Conservation (phyloP, 2,797 vertebrate genomes). For the Tapirus indicus region DNA sequence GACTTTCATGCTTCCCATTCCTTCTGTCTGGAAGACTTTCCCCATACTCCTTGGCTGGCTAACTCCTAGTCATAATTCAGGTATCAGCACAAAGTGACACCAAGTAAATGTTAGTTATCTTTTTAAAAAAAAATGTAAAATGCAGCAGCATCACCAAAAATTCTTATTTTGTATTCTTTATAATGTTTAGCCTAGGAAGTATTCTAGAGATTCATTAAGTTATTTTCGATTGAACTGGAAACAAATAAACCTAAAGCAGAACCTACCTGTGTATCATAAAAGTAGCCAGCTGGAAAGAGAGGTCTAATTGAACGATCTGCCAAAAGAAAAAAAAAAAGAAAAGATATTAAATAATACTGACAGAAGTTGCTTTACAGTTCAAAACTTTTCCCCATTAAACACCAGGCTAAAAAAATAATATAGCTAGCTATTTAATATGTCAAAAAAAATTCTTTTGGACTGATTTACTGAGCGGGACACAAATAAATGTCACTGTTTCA, state of each 20-base stretch:
- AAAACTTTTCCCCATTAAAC: not conserved
- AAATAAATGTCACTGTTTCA: slow-evolving; percentile 1
- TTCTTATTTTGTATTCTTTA: slow-evolving; percentile 43
- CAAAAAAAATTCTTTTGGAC: not conserved
- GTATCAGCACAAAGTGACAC: slow-evolving; percentile 4
- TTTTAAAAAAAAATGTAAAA: slow-evolving; percentile 47
- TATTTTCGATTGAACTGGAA: slow-evolving; percentile 32
- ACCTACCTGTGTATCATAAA: slow-evolving; percentile 98
- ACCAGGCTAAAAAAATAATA: slow-evolving; percentile 35
- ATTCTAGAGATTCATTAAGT: not conserved
- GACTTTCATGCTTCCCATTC: not conserved
- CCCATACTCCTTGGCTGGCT: not conserved
- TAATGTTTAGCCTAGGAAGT: slow-evolving; percentile 38
- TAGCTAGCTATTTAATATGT: not conserved
- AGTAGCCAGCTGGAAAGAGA: slow-evolving; percentile 97
- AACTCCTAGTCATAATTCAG: slow-evolving; percentile 1
- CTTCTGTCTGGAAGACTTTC: not conserved
- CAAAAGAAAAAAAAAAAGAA: slow-evolving; percentile 63
- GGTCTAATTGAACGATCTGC: slow-evolving; percentile 97
- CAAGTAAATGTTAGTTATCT: not conserved
- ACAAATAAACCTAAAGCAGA: slow-evolving; percentile 50
- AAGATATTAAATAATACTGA: slow-evolving; percentile 8
- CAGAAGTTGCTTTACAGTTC: slow-evolving; percentile 11
- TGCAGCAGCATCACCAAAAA: not conserved
- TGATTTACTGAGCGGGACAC: slow-evolving; percentile 1